Evolutionary conservation across 2,797 vertebrate genomes (phyloP), one percentile per base, ranked within the genome.

Genomic region (Typhlichthys eigenmanni): DNA sequence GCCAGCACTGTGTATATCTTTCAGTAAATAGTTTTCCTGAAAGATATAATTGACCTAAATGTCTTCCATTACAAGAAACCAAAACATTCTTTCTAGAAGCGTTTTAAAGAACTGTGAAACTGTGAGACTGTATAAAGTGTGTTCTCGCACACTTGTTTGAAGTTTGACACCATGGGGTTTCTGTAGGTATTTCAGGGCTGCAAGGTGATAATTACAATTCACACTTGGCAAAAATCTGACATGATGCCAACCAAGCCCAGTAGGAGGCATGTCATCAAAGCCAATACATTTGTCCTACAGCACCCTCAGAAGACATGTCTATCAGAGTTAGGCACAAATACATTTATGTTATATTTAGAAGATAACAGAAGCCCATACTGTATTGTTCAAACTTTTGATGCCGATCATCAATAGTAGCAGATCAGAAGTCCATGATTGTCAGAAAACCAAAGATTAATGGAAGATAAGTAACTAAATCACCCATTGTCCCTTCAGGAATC

Each of bases 171-270:
- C 51, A 3, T 12, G n/a, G 53, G 24, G 50, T 34, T 29, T 55
- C 16, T 14, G 8, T 45, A 13, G 13, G 52, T 50, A 61, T 68
- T 61, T 68, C 46, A 16, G 46, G 32, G 52, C 66, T 43, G 4
- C 9, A 45, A 55, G 58, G 66, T 84, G 85, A 85, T 82, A 80
- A 83, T 85, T 82, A 72, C 55, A 79, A 70, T 81, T 85, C 75
- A 49, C 75, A 75, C 78, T 77, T 51, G 1, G 49, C 62, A 67
- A 58, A 66, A 47, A 68, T 48, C 58, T 57, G 75, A 66, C 56
- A 57, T 66, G 57, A 63, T 55, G 59, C 53, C n/a, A 54, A 53
- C 53, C n/a, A 54, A 53, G 56, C 69, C 62, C 72, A 58, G 76
- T 66, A 72, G 69, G 69, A 59, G 67, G 65, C 14, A 8, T 61